Evolutionary conservation across 2,113 vertebrate species (phyloP), one percentile per base, ranked within the genome.

Genomic region (Morone saxatilis): DNA sequence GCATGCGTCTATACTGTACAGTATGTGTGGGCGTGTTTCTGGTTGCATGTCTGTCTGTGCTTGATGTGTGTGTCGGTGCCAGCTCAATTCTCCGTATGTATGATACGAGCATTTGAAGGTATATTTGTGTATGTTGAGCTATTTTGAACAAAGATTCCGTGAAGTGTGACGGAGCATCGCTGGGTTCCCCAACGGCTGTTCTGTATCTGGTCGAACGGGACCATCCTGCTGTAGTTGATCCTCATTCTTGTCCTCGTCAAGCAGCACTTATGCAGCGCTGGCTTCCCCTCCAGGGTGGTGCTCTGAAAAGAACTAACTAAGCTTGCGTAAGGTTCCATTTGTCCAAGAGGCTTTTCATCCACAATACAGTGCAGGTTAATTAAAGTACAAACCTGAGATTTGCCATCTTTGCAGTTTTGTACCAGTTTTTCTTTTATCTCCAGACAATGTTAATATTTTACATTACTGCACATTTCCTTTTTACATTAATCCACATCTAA

Each of bases 131-230:
- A 10, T 0, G 19, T 38, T 6, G 17, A 4, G 20, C 41, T 88
- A 10, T 85, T 88, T 85, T 77, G 65, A 83, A 81, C 54, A 63
- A 69, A 79, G 59, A 67, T 20, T 60, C 20, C 54, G 16, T 31
- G 22, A 67, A 45, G 76, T 75, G 86, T 78, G 72, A 81, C 31
- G 57, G 31, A 31, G 41, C 53, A 45, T 56, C 63, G 5, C 59
- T 82, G 74, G 8, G n/a, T 61, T 65, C 50, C 60, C 36, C 12
- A 70, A 89, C 59, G 22, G 70, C 80, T 57, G 81, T 4, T 67
- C 1, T 14, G 10, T 51, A 83, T 77, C 60, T 61, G 76, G 86
- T 79, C 20, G 0, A 79, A 91, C 86, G 19, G 57, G 87, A 88
- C 57, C 7, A 7, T 76, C 71, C 62, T 7, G 25, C 80, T 70